phyloP scores from a whole-genome alignment of 1,140 invertebrate species.

The Rhyzopertha dominica region DNA sequence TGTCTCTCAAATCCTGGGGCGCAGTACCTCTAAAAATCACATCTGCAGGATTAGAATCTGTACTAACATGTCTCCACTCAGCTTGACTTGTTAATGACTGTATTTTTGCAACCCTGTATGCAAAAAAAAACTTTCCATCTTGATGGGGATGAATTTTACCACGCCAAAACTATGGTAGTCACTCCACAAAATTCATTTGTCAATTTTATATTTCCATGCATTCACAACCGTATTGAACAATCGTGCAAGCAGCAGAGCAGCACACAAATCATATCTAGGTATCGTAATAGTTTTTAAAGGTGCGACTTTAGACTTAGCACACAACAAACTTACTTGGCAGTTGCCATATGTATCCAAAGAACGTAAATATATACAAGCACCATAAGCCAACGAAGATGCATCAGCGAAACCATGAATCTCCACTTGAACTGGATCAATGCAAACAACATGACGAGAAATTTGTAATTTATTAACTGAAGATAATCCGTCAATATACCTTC shows the following conservation, averaged over 20 bases:
- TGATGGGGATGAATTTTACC: no score
- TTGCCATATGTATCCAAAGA: constrained; percentile 7
- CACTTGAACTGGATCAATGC: constrained; percentile 15
- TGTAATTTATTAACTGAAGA: constrained; percentile 5
- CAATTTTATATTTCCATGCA: no score
- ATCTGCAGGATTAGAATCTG: constrained; percentile 35
- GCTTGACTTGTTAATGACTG: constrained; percentile 20
- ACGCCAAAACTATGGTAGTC: no score
- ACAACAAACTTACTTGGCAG: constrained; percentile 14
- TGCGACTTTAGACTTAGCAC: constrained; percentile 24
- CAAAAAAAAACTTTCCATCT: no score
- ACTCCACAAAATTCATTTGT: no score
- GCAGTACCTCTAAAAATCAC: constrained; percentile 28
- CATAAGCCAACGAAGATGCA: constrained; percentile 32
- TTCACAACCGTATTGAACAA: no score
- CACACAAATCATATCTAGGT: no score
- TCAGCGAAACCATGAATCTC: constrained; percentile 36
- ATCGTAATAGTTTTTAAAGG: no score
- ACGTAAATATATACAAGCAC: constrained; percentile 29
- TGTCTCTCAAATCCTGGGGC: constrained; percentile 1
- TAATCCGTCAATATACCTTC: constrained; percentile 21
- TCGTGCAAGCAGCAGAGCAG: no score
- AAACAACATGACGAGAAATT: constrained; percentile 20
- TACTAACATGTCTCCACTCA: constrained; percentile 31
- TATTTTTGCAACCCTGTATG: constrained; percentile 39